These are phyloP conservation scores for Uloborus plumipes DNA, from an alignment of 2,888 invertebrate genomes.

Conservation along the genomic window DNA sequence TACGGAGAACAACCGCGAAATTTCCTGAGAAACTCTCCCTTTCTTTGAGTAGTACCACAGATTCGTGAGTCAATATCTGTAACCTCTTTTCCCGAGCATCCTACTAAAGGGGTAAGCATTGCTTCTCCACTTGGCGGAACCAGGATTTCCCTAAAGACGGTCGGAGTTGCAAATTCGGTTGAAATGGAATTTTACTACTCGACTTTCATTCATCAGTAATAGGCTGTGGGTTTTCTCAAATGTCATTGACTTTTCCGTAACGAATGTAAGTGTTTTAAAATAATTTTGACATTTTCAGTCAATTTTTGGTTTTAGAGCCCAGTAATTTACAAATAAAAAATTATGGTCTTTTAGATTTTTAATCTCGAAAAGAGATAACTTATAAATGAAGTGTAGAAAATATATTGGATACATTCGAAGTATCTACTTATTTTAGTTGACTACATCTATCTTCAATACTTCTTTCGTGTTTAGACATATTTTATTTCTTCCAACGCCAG, in stretches of 20 bases:
- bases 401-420: too few species aligned
- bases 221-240: background rate
- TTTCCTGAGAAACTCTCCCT: constrained; percentile 22
- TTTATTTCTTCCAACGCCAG: too few species aligned
- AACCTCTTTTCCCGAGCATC: constrained; percentile 32
- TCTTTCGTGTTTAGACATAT: too few species aligned
- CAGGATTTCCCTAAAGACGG: constrained; percentile 40
- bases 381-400: too few species aligned
- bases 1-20: constrained; percentile 20
- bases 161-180: constrained; percentile 22
- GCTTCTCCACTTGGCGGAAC: background rate
- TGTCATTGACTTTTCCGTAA: constrained; percentile 30
- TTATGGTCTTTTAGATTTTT: too few species aligned
- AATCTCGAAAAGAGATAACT: too few species aligned
- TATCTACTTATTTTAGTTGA: too few species aligned
- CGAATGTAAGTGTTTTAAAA: background rate
- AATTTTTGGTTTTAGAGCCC: too few species aligned
- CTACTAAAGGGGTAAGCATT: constrained; percentile 3
- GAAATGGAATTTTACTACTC: constrained; percentile 34
- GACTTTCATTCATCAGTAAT: constrained; percentile 3
- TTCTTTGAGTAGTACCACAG: background rate
- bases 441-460: too few species aligned
- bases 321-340: too few species aligned
- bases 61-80: constrained; percentile 39
- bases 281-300: too few species aligned